phyloP scores from a whole-genome alignment of 2,888 invertebrate genomes.

The Aproaerema taeniolella region DNA sequence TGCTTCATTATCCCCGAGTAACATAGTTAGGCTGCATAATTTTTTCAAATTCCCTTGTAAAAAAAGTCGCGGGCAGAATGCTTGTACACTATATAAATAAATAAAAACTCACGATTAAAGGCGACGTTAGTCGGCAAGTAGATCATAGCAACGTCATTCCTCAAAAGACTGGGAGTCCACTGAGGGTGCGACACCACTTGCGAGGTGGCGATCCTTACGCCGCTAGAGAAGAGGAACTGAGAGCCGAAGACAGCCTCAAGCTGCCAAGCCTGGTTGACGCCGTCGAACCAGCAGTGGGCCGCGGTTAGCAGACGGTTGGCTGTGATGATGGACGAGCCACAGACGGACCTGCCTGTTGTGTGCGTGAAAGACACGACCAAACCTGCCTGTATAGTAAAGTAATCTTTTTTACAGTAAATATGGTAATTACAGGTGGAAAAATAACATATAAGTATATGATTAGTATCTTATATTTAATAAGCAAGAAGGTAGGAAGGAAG shows the following conservation, averaged over 20 bases:
- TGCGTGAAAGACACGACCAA: no score
- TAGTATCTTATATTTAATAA: no score
- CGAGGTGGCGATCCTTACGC: constrained; percentile 32
- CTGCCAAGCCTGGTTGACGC: constrained; percentile 26
- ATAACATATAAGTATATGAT: no score
- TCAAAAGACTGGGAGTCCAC: constrained; percentile 26
- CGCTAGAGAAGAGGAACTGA: constrained; percentile 29
- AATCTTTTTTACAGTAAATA: no score
- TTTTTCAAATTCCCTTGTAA: no score
- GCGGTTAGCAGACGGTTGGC: constrained; percentile 32
- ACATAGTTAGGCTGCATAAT: no score
- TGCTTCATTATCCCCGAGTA: no score
- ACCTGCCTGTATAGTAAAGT: no score
- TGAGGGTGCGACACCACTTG: constrained; percentile 38
- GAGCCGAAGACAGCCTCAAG: constrained; percentile 33
- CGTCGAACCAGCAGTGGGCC: constrained; percentile 39
- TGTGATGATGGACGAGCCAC: constrained; percentile 30
- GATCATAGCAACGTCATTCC: constrained; percentile 47
- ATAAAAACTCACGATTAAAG: constrained; percentile 28
- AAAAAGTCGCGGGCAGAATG: no score
- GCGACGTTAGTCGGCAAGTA: constrained; percentile 30
- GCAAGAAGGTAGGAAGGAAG: no score
- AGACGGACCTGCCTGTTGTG: constrained; percentile 12
- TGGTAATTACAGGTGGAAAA: no score
- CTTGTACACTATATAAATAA: no score